A percentile compares a stretch with the other conserved stretches of the same genome.
Evolutionary conservation across 1,140 invertebrate genomes (phyloP).

Genomic region (Scaptomyza montana): DNA sequence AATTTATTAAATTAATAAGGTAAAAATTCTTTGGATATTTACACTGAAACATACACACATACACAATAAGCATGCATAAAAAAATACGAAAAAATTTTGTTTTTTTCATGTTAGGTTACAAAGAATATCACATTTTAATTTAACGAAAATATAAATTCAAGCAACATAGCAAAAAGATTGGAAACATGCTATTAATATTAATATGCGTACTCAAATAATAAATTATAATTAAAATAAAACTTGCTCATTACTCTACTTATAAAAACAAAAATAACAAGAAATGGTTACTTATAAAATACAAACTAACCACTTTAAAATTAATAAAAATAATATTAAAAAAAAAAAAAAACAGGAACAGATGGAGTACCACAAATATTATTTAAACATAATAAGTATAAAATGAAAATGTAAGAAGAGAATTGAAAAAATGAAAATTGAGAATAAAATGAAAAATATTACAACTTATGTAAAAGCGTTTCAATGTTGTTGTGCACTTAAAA

Average conservation of each 20-base stretch:
- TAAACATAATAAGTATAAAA: conserved; percentile 59
- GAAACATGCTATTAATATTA: conserved; percentile 62
- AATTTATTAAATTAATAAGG: conserved; percentile 34
- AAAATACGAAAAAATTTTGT: conserved; percentile 43
- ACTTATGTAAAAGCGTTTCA: conserved; percentile 10
- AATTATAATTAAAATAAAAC: conserved; percentile 73
- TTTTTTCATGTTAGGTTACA: conserved; percentile 28
- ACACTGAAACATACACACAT: conserved; percentile 9
- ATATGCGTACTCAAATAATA: conserved; percentile 67
- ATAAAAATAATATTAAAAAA: conserved; percentile 8
- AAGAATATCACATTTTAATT: conserved; percentile 67
- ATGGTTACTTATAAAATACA: conserved; percentile 71
- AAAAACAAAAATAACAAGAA: conserved; percentile 64
- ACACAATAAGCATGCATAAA: conserved; percentile 5
- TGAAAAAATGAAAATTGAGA: conserved; percentile 25
- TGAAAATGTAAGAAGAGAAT: conserved; percentile 21
- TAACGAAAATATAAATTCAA: conserved; percentile 32
- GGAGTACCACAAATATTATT: conserved; percentile 64
- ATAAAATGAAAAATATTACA: conserved; percentile 72
- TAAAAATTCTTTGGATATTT: conserved; percentile 12
- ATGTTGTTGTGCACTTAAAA: not conserved
- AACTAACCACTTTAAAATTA: conserved; percentile 63
- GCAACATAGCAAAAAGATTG: conserved; percentile 17
- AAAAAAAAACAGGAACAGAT: conserved; percentile 56
- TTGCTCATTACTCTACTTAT: conserved; percentile 78